Evolutionary conservation across 2,888 invertebrate species (phyloP).

Genomic region (Calameuta filiformis): DNA sequence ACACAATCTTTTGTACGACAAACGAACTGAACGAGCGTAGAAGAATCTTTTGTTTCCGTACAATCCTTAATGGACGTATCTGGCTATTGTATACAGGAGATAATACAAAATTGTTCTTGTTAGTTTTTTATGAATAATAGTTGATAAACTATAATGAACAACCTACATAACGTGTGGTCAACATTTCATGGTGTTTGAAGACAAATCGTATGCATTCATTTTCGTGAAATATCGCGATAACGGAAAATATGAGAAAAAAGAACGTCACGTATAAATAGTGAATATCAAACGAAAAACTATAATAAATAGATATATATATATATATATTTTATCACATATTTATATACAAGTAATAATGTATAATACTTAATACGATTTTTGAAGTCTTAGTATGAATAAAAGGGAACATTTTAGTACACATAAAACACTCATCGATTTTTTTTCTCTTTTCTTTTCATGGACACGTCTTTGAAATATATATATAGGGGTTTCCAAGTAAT

Average conservation of each 20-base stretch:
- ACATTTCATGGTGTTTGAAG: not conserved
- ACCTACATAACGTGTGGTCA: not conserved
- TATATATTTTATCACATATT: conserved; percentile 53
- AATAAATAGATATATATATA: conserved; percentile 44
- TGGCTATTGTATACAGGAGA: no score
- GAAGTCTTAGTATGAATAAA: conserved; percentile 56
- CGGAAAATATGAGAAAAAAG: not conserved
- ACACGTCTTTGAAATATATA: conserved; percentile 34
- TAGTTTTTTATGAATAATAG: not conserved
- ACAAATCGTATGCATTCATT: not conserved
- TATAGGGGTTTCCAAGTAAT: conserved; percentile 9
- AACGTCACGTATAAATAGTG: not conserved
- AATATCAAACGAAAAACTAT: conserved; percentile 3
- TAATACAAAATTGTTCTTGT: no score
- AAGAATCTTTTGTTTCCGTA: not conserved
- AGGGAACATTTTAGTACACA: conserved; percentile 56
- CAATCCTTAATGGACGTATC: no score
- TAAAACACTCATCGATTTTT: conserved; percentile 52
- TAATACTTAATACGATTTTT: conserved; percentile 53
- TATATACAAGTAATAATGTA: conserved; percentile 51
- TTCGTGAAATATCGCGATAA: not conserved
- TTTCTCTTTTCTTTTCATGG: conserved; percentile 35
- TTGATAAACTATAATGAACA: not conserved
- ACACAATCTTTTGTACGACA: not conserved
- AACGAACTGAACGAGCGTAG: not conserved